phyloP scores from a whole-genome alignment of 2,797 vertebrate species.

The Eulemur coronatus region DNA sequence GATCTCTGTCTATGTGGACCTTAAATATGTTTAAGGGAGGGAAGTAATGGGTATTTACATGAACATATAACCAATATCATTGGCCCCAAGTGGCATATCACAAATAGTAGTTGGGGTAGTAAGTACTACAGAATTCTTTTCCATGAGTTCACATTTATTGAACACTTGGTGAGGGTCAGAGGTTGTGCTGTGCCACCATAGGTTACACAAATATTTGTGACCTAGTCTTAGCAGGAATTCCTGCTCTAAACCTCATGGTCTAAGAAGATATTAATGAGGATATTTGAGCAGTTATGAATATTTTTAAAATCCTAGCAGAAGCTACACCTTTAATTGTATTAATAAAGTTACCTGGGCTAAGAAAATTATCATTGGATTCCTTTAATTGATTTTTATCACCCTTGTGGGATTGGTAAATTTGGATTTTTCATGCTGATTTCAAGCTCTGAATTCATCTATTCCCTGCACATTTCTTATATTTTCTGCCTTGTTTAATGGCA shows the following conservation, averaged over 20 bases:
- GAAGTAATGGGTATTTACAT: neutral
- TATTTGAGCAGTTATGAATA: neutral
- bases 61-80: neutral
- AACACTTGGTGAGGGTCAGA: neutral
- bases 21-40: neutral
- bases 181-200: neutral
- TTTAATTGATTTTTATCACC: neutral
- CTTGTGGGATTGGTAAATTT: neutral
- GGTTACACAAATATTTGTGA: conserved; percentile 1
- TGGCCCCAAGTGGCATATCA: neutral
- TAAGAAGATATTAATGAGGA: neutral
- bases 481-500: neutral
- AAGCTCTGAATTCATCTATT: neutral
- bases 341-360: neutral
- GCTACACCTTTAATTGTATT: neutral
- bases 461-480: neutral
- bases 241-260: neutral
- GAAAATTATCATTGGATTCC: neutral
- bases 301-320: neutral
- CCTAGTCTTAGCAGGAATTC: neutral
- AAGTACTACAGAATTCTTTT: neutral
- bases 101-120: neutral
- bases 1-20: neutral
- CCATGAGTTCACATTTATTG: neutral
- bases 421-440: neutral